Base-by-base conservation (phyloP, 2,888 invertebrate genomes). In the Spodoptera exigua region DNA sequence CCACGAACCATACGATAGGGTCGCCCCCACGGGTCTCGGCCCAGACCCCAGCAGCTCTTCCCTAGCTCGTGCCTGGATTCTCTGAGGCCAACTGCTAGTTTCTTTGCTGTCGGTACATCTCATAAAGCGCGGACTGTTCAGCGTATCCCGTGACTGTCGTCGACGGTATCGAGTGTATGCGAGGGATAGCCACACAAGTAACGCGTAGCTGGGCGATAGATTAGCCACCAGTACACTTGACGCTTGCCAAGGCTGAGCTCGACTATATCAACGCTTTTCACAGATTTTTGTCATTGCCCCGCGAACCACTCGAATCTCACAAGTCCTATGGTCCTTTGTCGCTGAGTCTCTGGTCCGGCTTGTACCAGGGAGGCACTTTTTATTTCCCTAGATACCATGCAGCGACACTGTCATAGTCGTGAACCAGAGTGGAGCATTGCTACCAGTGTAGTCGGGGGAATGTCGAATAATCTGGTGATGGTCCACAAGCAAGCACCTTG, bases 281-380 rank as follows among this genome's bases (percentile, higher is more conserved):
- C 48, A 48, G 11, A 37, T 48, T 18, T 37, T 13, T 21, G 11
- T 11, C 48, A 48, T 37, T 11, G 14, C 21, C 13, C 5, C 14
- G 11, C 21, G 18, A 9, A 48, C 21, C n/a, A 37, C 37, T 12
- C 27, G 27, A 2, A n/a, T 21, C 14, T 37, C 48, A 13, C 21
- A 39, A 12, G 40, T n/a, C n/a, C 37, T 10, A n/a, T 12, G 21
- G 14, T 10, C n/a, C 10, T 12, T 13, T 13, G 18, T 21, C 9
- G 46, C n/a, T 3, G 13, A 36, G 13, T 48, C 48, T 2, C 37
- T 3, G 5, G 11, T 2, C 46, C 32, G 16, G 16, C 21, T 34
- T 35, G 12, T 12, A 16, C 18, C 4, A 34, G 11, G 27, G 51
- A 10, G 12, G 12, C n/a, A n/a, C n/a, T n/a, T n/a, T n/a, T n/a